Evolutionary conservation across 1,140 invertebrate species (phyloP).

Genomic region (Doryteuthis pealeii): DNA sequence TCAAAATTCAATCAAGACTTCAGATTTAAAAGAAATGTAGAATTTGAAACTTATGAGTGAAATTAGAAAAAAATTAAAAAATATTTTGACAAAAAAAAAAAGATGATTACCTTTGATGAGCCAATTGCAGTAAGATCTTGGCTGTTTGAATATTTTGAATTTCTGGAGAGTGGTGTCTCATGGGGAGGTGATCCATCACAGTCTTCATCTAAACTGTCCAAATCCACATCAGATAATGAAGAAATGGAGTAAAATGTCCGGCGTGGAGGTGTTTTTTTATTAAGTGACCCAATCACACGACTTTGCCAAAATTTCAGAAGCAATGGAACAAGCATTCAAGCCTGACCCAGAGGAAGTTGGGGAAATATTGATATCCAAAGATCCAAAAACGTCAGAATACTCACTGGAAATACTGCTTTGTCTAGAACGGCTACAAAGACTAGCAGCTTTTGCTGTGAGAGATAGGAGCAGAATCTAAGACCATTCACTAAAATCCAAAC

Average conservation of each 20-base stretch:
- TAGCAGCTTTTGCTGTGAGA: constrained; percentile 2
- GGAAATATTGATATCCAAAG: no score
- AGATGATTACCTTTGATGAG: background rate
- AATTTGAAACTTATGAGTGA: no score
- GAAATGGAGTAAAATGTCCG: constrained; percentile 4
- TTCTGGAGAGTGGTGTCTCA: background rate
- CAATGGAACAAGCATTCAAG: constrained; percentile 1
- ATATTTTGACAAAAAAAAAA: background rate
- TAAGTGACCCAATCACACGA: background rate
- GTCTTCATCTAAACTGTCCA: background rate
- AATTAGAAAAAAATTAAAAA: no score
- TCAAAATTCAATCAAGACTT: no score
- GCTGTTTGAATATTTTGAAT: background rate
- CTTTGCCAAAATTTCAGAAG: background rate
- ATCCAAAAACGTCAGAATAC: no score
- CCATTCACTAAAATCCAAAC: constrained; percentile 47
- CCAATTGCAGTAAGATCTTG: constrained; percentile 1
- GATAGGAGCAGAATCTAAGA: constrained; percentile 38
- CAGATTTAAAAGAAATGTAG: no score
- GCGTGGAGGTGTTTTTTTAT: constrained; percentile 4
- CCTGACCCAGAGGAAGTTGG: background rate
- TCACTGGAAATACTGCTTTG: background rate
- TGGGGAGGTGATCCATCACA: background rate
- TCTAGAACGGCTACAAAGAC: background rate
- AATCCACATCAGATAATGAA: background rate